These are phyloP conservation scores for Melinopterus prodromus DNA, from an alignment of 2,888 invertebrate species.

Conservation along the genomic window DNA sequence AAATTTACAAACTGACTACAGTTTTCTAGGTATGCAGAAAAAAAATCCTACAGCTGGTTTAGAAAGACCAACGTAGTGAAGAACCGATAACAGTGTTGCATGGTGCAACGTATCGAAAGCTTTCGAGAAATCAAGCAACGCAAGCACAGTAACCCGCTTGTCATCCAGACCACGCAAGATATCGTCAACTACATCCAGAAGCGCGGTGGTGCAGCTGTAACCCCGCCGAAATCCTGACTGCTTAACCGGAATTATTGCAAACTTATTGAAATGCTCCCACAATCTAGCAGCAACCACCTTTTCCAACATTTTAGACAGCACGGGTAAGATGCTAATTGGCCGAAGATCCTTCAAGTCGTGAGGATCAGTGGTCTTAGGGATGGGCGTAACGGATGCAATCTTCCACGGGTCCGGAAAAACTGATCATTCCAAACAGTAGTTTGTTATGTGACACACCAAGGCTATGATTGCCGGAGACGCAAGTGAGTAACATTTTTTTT, in stretches of 20 bases:
- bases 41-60: neutral
- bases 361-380: too few species aligned
- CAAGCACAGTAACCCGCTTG: too few species aligned
- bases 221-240: too few species aligned
- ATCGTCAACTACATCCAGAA: too few species aligned
- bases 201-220: too few species aligned
- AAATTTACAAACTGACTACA: neutral
- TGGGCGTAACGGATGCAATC: too few species aligned
- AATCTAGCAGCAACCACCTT: neutral
- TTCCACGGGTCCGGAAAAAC: slow-evolving; percentile 9
- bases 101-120: too few species aligned
- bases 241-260: too few species aligned
- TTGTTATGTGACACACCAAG: slow-evolving; percentile 5
- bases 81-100: too few species aligned
- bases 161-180: too few species aligned
- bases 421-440: neutral
- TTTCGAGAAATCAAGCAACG: too few species aligned
- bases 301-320: slow-evolving; percentile 18
- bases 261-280: neutral
- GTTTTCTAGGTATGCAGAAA: neutral
- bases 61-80: neutral
- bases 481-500: slow-evolving; percentile 8
- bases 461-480: slow-evolving; percentile 13
- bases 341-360: too few species aligned
- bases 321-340: slow-evolving; percentile 23